Evolutionary conservation across 2,888 invertebrate species (phyloP).

Genomic region (Synanthedon formicaeformis): DNA sequence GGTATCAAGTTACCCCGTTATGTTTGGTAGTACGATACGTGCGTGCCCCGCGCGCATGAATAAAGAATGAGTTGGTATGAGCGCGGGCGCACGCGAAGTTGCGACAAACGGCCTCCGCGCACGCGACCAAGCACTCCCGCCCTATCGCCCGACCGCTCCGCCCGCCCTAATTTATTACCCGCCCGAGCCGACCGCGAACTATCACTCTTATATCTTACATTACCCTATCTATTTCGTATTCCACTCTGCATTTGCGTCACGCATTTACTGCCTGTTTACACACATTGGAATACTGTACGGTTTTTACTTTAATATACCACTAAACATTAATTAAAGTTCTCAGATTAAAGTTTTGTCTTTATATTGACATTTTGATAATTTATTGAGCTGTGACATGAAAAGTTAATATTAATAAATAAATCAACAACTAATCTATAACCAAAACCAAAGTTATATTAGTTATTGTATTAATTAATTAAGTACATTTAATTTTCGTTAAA

Average conservation of each 20-base stretch:
- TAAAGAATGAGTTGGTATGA: conserved; percentile 62
- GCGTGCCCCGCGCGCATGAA: conserved; percentile 59
- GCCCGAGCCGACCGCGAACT: conserved; percentile 27
- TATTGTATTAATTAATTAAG: too few relatives aligned
- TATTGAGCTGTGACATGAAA: too few relatives aligned
- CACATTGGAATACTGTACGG: too few relatives aligned
- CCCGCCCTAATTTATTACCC: conserved; percentile 49
- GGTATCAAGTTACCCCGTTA: conserved; percentile 1
- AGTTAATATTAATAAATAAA: too few relatives aligned
- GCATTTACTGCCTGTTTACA: conserved; percentile 6
- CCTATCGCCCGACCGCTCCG: conserved; percentile 11
- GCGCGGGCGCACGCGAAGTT: conserved; percentile 53
- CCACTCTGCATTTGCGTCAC: conserved; percentile 15
- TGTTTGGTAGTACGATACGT: conserved; percentile 16
- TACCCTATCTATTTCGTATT: conserved; percentile 24
- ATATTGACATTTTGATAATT: too few relatives aligned
- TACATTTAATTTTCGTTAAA: too few relatives aligned
- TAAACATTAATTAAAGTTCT: not conserved
- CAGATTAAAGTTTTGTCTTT: too few relatives aligned
- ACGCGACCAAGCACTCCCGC: conserved; percentile 25
- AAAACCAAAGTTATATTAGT: too few relatives aligned
- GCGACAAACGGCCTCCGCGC: conserved; percentile 45
- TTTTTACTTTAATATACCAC: not conserved
- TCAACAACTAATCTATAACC: too few relatives aligned
- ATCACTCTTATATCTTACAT: conserved; percentile 48